Percentiles rank a stretch among this genome's conserved stretches.
phyloP scores from a whole-genome alignment of 1,140 invertebrate genomes.

The Drosophila asahinai region DNA sequence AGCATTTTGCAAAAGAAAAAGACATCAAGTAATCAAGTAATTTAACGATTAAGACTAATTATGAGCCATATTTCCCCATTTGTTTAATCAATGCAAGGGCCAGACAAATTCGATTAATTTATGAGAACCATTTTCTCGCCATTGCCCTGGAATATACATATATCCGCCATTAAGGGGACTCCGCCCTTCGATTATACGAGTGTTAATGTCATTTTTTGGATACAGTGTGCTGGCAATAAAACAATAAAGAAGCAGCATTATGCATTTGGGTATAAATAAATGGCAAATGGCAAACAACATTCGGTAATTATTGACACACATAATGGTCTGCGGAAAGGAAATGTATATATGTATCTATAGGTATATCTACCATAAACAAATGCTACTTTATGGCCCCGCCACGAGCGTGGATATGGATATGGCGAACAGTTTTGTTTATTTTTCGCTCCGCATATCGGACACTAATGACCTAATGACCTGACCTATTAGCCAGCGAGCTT shows the following conservation, averaged over 20 bases:
- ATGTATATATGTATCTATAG: constrained; percentile 4
- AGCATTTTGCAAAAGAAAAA: background rate
- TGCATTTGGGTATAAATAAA: background rate
- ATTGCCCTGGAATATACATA: background rate
- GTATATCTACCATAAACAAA: constrained; percentile 18
- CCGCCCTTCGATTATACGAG: background rate
- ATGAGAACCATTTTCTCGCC: background rate
- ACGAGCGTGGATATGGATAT: constrained; percentile 4
- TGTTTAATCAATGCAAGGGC: background rate
- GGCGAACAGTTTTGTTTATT: constrained; percentile 8
- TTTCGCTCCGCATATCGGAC: background rate
- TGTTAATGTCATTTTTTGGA: constrained; percentile 24
- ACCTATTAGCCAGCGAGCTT: background rate
- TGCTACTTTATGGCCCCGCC: constrained; percentile 4
- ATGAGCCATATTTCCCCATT: background rate
- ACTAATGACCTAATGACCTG: constrained; percentile 50
- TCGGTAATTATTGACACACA: constrained; percentile 56
- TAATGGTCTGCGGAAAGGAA: constrained; percentile 20
- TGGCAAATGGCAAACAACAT: constrained; percentile 29
- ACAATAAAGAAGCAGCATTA: constrained; percentile 22
- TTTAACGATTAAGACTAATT: background rate
- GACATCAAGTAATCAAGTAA: background rate
- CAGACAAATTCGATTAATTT: background rate
- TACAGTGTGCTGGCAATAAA: constrained; percentile 20
- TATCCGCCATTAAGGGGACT: background rate